Evolutionary conservation across 2,797 vertebrate genomes (phyloP).

Genomic region (Avahi laniger): DNA sequence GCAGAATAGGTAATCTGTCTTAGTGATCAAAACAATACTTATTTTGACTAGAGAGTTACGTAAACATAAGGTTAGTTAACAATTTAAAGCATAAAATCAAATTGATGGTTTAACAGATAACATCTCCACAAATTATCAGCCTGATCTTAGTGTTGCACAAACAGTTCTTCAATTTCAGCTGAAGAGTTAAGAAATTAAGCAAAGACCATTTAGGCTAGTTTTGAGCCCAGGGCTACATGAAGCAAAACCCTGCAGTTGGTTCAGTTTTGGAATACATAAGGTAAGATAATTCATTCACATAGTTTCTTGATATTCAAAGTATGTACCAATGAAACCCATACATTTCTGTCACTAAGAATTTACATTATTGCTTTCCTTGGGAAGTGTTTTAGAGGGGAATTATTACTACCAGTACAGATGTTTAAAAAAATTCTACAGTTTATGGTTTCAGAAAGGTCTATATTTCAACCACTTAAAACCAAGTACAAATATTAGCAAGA

Average conservation of each 20-base stretch:
- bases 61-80: background rate
- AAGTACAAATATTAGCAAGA: conserved; percentile 1
- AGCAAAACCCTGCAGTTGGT: no score
- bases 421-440: background rate
- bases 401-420: background rate
- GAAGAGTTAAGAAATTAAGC: conserved; percentile 19
- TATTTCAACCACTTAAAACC: background rate
- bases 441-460: conserved; percentile 16
- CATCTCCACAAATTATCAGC: background rate
- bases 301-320: background rate
- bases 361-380: background rate
- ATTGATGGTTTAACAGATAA: conserved; percentile 33
- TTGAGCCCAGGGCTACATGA: no score
- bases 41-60: conserved; percentile 12
- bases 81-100: conserved; percentile 34
- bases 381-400: conserved; percentile 23
- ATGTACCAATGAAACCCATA: background rate
- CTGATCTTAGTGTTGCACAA: background rate
- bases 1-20: background rate
- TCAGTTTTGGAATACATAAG: background rate
- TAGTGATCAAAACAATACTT: background rate
- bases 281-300: background rate
- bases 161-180: background rate
- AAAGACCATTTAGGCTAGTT: background rate
- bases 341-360: background rate